phyloP scores from a whole-genome alignment of 2,797 vertebrate species.

The Brachyrhaphis roseni region DNA sequence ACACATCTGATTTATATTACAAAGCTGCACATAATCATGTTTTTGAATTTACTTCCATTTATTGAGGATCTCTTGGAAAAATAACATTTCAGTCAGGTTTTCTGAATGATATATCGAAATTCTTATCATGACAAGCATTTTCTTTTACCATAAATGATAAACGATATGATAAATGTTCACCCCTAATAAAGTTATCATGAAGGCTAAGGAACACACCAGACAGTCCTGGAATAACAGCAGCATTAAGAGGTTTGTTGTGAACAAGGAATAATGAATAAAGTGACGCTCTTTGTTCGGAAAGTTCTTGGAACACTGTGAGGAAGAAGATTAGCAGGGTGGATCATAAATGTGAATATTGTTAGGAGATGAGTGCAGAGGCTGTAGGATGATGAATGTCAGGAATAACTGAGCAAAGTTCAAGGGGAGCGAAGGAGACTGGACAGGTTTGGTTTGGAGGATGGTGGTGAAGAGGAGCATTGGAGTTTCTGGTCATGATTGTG shows the following conservation, averaged over 20 bases:
- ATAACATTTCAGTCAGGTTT: no score
- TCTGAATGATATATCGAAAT: no score
- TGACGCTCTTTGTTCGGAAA: not conserved
- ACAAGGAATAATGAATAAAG: not conserved
- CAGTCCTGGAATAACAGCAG: not conserved
- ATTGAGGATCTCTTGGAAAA: no score
- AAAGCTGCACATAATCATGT: no score
- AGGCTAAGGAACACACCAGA: not conserved
- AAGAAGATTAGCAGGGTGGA: not conserved
- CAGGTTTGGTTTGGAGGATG: not conserved
- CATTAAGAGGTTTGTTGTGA: no score
- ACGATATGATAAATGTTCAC: no score
- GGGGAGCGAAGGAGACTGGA: not conserved
- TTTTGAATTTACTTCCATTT: no score
- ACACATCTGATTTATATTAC: no score
- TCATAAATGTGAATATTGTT: not conserved
- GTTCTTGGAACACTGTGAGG: not conserved
- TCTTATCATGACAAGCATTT: no score
- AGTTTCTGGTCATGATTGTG: not conserved
- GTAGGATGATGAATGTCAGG: not conserved
- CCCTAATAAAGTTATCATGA: not conserved
- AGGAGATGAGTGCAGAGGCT: not conserved
- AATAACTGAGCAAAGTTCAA: not conserved
- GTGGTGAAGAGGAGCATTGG: not conserved
- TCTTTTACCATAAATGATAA: no score